These are phyloP conservation scores for Semnornis frantzii DNA, from an alignment of 2,113 vertebrate genomes.

Conservation along the genomic window DNA sequence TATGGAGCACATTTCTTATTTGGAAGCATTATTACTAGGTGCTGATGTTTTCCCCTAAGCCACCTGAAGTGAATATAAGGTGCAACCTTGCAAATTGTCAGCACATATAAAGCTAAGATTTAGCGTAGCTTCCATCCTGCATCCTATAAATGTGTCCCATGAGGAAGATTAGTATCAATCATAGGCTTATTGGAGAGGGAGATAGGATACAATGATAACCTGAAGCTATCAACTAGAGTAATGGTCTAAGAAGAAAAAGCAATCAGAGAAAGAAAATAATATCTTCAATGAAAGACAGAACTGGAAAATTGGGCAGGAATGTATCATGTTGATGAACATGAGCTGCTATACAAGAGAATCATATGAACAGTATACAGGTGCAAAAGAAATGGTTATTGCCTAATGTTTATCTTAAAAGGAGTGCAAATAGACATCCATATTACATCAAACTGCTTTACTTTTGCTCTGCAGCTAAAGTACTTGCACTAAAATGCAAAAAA, in stretches of 20 bases:
- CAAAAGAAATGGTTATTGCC: conserved; percentile 61
- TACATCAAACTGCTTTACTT: conserved; percentile 37
- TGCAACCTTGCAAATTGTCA: conserved; percentile 78
- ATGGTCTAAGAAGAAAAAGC: conserved; percentile 80
- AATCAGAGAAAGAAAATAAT: conserved; percentile 79
- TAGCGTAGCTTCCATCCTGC: conserved; percentile 75
- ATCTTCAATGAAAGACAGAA: conserved; percentile 65
- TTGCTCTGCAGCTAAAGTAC: conserved; percentile 5
- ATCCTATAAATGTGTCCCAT: conserved; percentile 77
- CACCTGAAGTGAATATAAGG: conserved; percentile 70
- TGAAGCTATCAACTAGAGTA: conserved; percentile 79
- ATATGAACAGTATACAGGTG: conserved; percentile 57
- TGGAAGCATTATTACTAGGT: conserved; percentile 59
- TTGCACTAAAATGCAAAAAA: conserved; percentile 46
- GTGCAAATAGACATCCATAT: conserved; percentile 32
- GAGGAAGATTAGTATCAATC: conserved; percentile 85
- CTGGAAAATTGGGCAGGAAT: conserved; percentile 62
- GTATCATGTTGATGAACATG: conserved; percentile 74
- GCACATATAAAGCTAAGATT: conserved; percentile 78
- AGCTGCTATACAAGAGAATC: conserved; percentile 52
- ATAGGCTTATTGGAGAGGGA: conserved; percentile 81
- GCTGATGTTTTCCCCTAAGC: conserved; percentile 68
- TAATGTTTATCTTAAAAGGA: conserved; percentile 67
- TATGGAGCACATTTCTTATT: conserved; percentile 46
- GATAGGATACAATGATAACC: conserved; percentile 81